Percentiles rank a stretch among this genome's conserved stretches.
These are phyloP conservation scores for Choristoneura fumiferana DNA, from an alignment of 1,140 invertebrate species.

Conservation along the genomic window DNA sequence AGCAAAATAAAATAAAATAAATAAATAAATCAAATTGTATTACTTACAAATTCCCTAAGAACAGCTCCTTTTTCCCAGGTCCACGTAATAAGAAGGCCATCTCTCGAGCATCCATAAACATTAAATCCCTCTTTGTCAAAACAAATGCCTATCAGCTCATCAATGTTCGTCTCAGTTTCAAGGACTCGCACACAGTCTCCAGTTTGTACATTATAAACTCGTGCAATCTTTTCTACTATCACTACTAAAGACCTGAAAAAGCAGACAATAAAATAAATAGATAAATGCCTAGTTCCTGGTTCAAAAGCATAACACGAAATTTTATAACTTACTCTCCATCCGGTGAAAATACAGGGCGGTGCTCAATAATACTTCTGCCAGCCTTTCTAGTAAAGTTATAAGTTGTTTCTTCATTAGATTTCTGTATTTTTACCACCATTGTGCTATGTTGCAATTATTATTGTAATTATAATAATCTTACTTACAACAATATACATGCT, in stretches of 20 bases:
- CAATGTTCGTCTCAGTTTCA: constrained; percentile 50
- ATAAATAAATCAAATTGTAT: not conserved
- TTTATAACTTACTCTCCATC: constrained; percentile 69
- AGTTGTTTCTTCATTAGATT: constrained; percentile 32
- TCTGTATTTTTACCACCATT: constrained; percentile 53
- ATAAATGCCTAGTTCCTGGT: not conserved
- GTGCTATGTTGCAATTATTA: constrained; percentile 25
- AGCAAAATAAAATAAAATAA: not conserved
- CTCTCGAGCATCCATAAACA: constrained; percentile 65
- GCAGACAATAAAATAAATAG: constrained; percentile 3
- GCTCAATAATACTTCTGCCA: constrained; percentile 72
- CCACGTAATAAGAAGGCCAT: constrained; percentile 62
- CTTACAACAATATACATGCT: constrained; percentile 16
- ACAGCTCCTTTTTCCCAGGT: constrained; percentile 71
- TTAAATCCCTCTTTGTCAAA: constrained; percentile 68
- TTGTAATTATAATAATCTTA: no score
- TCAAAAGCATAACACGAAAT: not conserved
- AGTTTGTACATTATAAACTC: constrained; percentile 68
- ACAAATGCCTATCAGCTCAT: constrained; percentile 47
- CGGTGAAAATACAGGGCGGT: constrained; percentile 67
- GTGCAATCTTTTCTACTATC: constrained; percentile 64
- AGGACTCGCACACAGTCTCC: constrained; percentile 59
- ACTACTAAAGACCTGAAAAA: constrained; percentile 61
- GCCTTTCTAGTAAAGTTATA: constrained; percentile 67
- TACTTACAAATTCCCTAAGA: constrained; percentile 61